These are phyloP conservation scores for Oxyura jamaicensis DNA, from an alignment of 2,113 vertebrate genomes.

Conservation along the genomic window DNA sequence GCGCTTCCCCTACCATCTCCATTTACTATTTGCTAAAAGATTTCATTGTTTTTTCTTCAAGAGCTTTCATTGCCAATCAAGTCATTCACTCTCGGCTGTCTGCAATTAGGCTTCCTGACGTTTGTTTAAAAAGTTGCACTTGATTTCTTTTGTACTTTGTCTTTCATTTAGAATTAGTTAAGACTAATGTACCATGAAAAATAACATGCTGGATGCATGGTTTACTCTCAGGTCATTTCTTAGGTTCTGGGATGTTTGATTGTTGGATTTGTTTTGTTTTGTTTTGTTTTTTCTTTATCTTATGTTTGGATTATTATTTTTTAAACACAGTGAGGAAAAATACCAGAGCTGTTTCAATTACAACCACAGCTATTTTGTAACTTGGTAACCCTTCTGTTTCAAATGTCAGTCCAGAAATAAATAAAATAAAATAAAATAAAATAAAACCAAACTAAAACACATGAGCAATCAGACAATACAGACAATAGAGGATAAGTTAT, in stretches of 20 bases:
- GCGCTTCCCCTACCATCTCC: background rate
- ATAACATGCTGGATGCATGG: background rate
- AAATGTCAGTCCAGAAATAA: background rate
- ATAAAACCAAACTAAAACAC: background rate
- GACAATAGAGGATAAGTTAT: background rate
- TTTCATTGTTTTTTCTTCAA: background rate
- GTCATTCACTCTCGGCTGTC: background rate
- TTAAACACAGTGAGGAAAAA: background rate
- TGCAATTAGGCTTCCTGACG: background rate
- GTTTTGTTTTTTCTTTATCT: background rate
- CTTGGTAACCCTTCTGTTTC: background rate
- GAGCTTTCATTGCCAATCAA: background rate
- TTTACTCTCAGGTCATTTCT: background rate
- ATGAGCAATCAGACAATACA: background rate
- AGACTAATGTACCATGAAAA: background rate
- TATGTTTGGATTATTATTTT: background rate
- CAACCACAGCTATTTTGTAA: background rate
- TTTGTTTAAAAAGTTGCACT: background rate
- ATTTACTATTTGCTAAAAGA: background rate
- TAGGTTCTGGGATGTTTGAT: background rate
- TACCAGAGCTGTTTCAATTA: background rate
- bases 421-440: background rate
- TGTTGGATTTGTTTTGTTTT: background rate
- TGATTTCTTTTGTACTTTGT: background rate
- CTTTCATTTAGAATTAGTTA: background rate